phyloP scores from a whole-genome alignment of 2,113 vertebrate genomes.

The Oophaga pumilio region DNA sequence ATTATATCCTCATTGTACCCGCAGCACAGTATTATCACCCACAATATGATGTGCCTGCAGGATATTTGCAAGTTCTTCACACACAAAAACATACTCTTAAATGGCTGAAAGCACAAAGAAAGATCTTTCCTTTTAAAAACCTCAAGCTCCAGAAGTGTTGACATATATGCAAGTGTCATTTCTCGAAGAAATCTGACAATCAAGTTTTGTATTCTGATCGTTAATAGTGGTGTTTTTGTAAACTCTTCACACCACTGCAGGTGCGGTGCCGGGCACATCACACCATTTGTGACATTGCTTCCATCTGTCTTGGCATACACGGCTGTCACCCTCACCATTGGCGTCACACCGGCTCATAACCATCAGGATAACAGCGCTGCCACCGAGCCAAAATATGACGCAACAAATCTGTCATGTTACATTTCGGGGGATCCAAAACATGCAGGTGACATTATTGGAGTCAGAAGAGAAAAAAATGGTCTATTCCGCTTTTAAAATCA shows the following conservation, averaged over 20 bases:
- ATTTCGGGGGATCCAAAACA: conserved; percentile 17
- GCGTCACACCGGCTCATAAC: background rate
- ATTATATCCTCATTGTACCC: no score
- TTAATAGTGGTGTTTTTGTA: background rate
- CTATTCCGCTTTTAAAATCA: background rate
- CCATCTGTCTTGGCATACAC: conserved; percentile 37
- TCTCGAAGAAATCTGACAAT: background rate
- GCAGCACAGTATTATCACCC: no score
- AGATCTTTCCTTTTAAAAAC: background rate
- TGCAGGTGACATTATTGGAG: conserved; percentile 24
- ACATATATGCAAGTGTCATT: background rate
- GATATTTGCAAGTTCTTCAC: background rate
- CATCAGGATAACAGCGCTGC: background rate
- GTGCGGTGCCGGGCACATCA: background rate
- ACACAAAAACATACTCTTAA: background rate
- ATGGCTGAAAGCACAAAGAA: background rate
- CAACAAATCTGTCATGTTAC: conserved; percentile 14
- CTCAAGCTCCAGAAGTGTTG: background rate
- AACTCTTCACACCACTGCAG: background rate
- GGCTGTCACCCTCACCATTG: background rate
- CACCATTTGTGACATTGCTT: background rate
- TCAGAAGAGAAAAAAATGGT: background rate
- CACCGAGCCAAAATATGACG: background rate
- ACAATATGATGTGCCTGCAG: background rate
- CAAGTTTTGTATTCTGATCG: background rate